A percentile compares a stretch with the other conserved stretches of the same genome.
These are phyloP conservation scores for Micrasema longulum DNA, from an alignment of 1,140 invertebrate species.

Conservation along the genomic window DNA sequence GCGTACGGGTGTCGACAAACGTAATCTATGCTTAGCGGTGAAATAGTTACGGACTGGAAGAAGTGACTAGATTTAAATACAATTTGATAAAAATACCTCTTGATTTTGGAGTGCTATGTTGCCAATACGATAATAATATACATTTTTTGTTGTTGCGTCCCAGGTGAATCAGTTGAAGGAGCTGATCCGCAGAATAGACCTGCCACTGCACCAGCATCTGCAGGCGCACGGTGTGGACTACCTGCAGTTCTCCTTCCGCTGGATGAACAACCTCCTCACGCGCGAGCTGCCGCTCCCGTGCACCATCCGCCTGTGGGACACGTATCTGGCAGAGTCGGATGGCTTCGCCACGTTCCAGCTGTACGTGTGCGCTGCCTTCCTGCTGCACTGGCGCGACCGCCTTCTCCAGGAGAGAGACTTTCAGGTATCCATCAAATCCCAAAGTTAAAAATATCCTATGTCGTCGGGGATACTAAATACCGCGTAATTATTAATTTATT, in stretches of 20 bases:
- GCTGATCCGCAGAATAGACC: constrained; percentile 95
- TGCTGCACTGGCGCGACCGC: constrained; percentile 94
- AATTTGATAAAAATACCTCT: too few species aligned
- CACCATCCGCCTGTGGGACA: constrained; percentile 99
- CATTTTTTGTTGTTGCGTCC: constrained; percentile 60
- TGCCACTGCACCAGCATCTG: constrained; percentile 91
- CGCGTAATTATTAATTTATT: too few species aligned
- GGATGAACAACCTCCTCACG: constrained; percentile 99
- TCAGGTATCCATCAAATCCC: too few species aligned
- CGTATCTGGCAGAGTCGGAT: constrained; percentile 97
- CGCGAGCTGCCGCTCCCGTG: constrained; percentile 96
- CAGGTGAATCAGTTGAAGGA: constrained; percentile 88
- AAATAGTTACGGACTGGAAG: too few species aligned
- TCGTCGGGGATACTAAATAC: too few species aligned
- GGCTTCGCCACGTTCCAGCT: constrained; percentile 97
- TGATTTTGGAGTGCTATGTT: too few species aligned
- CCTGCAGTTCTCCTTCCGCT: constrained; percentile 99
- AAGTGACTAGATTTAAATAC: too few species aligned
- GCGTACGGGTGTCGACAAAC: too few species aligned
- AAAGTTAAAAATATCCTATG: too few species aligned
- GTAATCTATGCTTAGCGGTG: too few species aligned
- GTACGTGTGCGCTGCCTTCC: constrained; percentile 98
- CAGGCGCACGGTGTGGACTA: constrained; percentile 96
- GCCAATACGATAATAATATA: too few species aligned
- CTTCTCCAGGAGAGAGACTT: constrained; percentile 94